Evolutionary conservation across 2,888 invertebrate genomes (phyloP), one percentile per base, ranked within the genome.

Genomic region (Zaprionus lineosus): DNA sequence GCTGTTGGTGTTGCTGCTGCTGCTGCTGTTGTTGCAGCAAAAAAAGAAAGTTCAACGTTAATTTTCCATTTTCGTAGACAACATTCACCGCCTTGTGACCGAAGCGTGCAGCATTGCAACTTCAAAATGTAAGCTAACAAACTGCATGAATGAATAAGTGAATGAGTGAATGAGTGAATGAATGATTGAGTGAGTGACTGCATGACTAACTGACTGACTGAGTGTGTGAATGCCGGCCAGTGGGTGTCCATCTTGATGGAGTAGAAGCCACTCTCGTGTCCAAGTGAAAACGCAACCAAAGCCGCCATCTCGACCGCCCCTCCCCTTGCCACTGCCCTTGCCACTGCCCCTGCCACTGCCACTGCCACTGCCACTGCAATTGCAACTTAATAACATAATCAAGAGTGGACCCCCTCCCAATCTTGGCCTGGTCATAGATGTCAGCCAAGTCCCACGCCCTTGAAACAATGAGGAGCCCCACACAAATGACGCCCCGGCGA

Each of bases 41-140:
- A 78, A 65, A 78, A 79, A 79, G 78, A 79, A 79, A 79, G 78
- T 79, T 79, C 79, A 79, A 76, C 83, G 60, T 76, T 62, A 72
- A 74, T 79, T 79, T 83, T 83, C 81, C 74, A 71, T 79, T 79
- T 77, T 81, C 63, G 75, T 64, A 72, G 71, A 61, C 76, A 74
- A 79, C 78, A 83, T 83, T 79, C 78, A 83, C 78, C 74, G 78
- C 63, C 76, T 72, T 74, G 57, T 66, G 66, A 62, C 57, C 74
- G 59, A 50, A 40, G 48, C 82, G 78, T 77, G 82, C 79, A 75
- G 65, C 74, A 63, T 79, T 79, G 79, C 83, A 79, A 60, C 78
- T 74, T 57, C 65, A 79, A 79, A 79, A 74, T 74, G 58, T 74
- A 74, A 81, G 58, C 76, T 67, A 77, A 81, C 76, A 77, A 78